Evolutionary conservation across 2,113 vertebrate species (phyloP), one percentile per base, ranked within the genome.

Genomic region (Papio anubis): DNA sequence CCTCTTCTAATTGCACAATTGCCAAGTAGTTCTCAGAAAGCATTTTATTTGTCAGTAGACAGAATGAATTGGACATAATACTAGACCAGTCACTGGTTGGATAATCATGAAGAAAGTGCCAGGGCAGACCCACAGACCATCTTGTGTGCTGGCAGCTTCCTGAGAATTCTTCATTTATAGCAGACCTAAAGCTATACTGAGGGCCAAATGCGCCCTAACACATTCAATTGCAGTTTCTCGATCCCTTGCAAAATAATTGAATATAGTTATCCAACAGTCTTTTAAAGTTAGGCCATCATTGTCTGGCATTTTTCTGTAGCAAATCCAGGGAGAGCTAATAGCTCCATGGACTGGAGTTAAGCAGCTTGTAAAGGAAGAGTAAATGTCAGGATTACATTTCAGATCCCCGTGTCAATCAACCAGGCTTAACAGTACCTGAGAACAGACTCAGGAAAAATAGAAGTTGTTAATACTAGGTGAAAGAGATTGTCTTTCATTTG

Each of bases 331-430:
- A 83, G 61, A 87, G 66, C 20, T 55, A 72, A 82, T 48, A 96
- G 45, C 68, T 18, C 40, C 21, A 23, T 35, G 50, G 59, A 68
- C 68, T 45, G 48, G 27, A 84, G 50, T 76, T 72, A 84, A 92
- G 43, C 92, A 90, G 94, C 76, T 89, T 82, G 90, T 93, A 81
- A 88, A 95, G 64, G 61, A 96, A 88, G 73, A 97, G 85, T 90
- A 91, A 96, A 93, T 96, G 88, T 45, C 88, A 95, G 66, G 66
- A 96, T 95, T 95, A 70, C 91, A 82, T 90, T 90, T 81, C 45
- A 85, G 59, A 94, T 81, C 73, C 43, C 16, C 50, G 10, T 82
- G 59, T 95, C 94, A 95, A n/a, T 88, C 91, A 92, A 6, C 21
- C 9, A 12, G 81, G 32, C 6, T 73, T 90, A 73, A 52, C 5